Evolutionary conservation across 2,113 vertebrate genomes (phyloP), one percentile per base, ranked within the genome.

Genomic region (Amazona guildingii): DNA sequence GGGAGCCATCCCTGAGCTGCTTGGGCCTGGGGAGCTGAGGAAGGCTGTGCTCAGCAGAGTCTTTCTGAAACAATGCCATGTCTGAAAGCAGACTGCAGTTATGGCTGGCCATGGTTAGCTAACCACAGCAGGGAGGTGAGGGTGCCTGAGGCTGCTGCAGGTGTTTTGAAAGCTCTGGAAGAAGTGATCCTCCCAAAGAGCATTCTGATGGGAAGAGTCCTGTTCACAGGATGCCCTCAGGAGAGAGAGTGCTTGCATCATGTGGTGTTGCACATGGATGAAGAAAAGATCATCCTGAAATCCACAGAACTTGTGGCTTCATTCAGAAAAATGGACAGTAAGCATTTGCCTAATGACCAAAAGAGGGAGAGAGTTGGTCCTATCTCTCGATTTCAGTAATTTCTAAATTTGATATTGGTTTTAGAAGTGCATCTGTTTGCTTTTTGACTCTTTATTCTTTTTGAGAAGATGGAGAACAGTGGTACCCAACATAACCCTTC

Each of bases 41-140:
- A 8, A 10, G 33, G 55, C 55, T 27, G 35, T 5, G 39, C 62
- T 73, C 67, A 63, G 75, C 24, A 48, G 64, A 44, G 33, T 6
- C 24, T 18, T 43, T 41, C 44, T 3, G 18, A n/a, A 49, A 49
- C 12, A 44, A 41, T 51, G 54, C 44, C 23, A 0, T 0, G 4
- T 24, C 74, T 49, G 61, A 57, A 29, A 78, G 37, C 9, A 3
- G 28, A 5, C 7, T 39, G 83, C 5, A 15, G 66, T 29, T 62
- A 13, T 3, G 54, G 31, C 37, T 64, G 72, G 2, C 13, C 1
- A 0, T 5, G 39, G 6, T 24, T 44, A 79, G 29, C 31, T n/a
- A 72, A 41, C 70, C 37, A 63, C 46, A 28, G 75, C 0, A 3
- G 1, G 41, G 24, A 48, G 31, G 13, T 10, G 46, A 86, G n/a